These are phyloP conservation scores for Lophius piscatorius DNA, from an alignment of 2,113 vertebrate species.

Conservation along the genomic window DNA sequence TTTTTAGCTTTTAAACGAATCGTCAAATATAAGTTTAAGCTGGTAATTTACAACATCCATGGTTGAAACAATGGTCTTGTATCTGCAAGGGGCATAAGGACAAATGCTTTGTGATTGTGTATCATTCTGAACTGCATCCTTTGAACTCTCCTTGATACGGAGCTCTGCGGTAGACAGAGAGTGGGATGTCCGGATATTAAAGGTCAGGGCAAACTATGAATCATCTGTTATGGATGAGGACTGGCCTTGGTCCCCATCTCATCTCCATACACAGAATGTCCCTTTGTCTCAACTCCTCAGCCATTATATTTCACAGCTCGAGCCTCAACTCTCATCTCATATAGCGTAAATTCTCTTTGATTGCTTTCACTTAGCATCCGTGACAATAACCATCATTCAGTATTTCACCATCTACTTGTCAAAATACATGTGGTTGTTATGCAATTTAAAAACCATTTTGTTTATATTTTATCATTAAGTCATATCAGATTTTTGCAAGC, in stretches of 20 bases:
- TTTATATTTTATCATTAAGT: constrained; percentile 51
- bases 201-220: constrained; percentile 73
- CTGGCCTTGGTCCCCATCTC: constrained; percentile 67
- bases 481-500: constrained; percentile 28
- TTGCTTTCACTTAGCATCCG: constrained; percentile 60
- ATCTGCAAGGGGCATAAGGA: constrained; percentile 5
- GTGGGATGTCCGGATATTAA: constrained; percentile 60
- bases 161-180: constrained; percentile 25
- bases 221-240: constrained; percentile 72
- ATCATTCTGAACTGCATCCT: constrained; percentile 18
- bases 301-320: constrained; percentile 47
- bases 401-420: constrained; percentile 27
- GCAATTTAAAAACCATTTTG: constrained; percentile 60
- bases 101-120: not conserved
- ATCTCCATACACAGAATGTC: constrained; percentile 70
- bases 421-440: constrained; percentile 11
- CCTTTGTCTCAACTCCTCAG: constrained; percentile 54
- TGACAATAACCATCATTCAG: constrained; percentile 62
- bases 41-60: too few species aligned
- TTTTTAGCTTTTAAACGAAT: too few species aligned
- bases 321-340: constrained; percentile 56
- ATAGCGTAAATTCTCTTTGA: constrained; percentile 32
- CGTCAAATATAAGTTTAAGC: too few species aligned
- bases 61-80: too few species aligned
- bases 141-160: constrained; percentile 63